Evolutionary conservation across 92 coral and sea anemone genomes (phyloP).

Genomic region (Epizoanthus stellaris): DNA sequence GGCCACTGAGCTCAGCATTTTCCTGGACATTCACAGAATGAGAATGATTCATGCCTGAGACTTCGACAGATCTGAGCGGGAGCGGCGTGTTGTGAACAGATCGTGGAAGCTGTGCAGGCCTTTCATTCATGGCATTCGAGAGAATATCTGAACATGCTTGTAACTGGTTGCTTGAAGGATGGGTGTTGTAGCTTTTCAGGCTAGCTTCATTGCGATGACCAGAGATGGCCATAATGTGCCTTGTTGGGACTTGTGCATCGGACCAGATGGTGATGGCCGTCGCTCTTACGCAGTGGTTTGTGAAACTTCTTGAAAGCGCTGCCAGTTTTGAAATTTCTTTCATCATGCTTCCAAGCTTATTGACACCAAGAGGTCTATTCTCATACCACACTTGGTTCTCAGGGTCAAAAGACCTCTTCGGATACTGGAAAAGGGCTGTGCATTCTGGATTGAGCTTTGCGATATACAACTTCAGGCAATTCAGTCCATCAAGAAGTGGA

Average conservation of each 20-base stretch:
- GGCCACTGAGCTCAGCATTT: too few species aligned
- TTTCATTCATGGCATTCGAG: background rate
- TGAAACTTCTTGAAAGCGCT: background rate
- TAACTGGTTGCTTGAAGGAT: background rate
- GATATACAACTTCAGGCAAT: constrained; percentile 36
- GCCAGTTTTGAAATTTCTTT: constrained; percentile 45
- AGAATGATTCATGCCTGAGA: too few species aligned
- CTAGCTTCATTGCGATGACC: constrained; percentile 7
- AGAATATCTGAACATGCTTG: background rate
- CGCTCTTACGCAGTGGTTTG: background rate
- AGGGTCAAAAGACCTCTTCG: background rate
- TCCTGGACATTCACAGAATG: too few species aligned
- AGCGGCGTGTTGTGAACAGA: too few species aligned
- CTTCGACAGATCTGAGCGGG: too few species aligned
- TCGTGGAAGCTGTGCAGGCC: too few species aligned
- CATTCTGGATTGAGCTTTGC: constrained; percentile 18
- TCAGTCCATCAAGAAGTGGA: constrained; percentile 43
- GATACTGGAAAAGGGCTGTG: constrained; percentile 36
- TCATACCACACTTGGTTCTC: constrained; percentile 32
- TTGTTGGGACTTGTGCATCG: background rate
- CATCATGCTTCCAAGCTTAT: constrained; percentile 38
- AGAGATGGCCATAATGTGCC: constrained; percentile 4
- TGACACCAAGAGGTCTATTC: constrained; percentile 44
- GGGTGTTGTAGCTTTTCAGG: background rate
- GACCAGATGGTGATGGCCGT: constrained; percentile 23